A percentile compares a stretch with the other conserved stretches of the same genome.
These are phyloP conservation scores for Stomatorhinus walkeri DNA, from an alignment of 2,797 vertebrate species.

Conservation along the genomic window DNA sequence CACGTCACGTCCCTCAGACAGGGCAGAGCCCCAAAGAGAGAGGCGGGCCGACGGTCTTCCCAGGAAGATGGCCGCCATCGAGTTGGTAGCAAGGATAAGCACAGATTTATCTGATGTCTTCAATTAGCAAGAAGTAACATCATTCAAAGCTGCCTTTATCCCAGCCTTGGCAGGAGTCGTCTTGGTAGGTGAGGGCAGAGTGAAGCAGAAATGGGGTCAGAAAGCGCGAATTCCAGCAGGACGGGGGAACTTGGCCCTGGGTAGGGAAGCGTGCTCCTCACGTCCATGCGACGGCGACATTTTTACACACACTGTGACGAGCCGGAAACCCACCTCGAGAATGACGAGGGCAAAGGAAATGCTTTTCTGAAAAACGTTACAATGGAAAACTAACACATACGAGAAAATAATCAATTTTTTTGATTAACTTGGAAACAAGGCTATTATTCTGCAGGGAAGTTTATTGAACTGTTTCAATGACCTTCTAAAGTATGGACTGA, in stretches of 20 bases:
- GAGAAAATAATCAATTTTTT: background rate
- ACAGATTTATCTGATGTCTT: constrained; percentile 83
- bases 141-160: constrained; percentile 77
- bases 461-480: background rate
- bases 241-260: background rate
- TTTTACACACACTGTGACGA: background rate
- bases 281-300: background rate
- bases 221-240: background rate
- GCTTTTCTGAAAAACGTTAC: background rate
- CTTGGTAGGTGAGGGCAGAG: background rate
- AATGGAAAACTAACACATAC: background rate
- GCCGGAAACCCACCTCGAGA: background rate
- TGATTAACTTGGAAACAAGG: background rate
- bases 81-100: constrained; percentile 68
- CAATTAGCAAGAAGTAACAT: constrained; percentile 72
- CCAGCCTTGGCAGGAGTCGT: constrained; percentile 39
- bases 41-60: constrained; percentile 1
- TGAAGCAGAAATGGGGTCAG: background rate
- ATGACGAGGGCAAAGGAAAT: background rate
- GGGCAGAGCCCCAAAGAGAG: background rate
- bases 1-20: background rate
- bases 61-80: constrained; percentile 37
- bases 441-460: background rate
- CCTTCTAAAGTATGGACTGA: background rate
- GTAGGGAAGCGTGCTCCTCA: background rate